These are phyloP conservation scores for Maniola hyperantus DNA, from an alignment of 2,888 invertebrate species.

Conservation along the genomic window DNA sequence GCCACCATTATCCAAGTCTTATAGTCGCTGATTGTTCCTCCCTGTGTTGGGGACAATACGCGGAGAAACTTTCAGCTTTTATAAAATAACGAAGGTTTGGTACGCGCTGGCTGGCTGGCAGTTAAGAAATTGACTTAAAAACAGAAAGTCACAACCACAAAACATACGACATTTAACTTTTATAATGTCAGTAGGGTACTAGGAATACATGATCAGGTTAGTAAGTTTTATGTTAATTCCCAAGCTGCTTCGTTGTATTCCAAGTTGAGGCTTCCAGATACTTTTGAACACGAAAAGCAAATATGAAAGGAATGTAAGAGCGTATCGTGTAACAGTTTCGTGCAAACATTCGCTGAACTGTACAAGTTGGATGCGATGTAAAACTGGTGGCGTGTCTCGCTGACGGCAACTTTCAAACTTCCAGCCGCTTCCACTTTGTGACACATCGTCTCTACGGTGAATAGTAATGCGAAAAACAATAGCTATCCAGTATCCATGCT, in stretches of 20 bases:
- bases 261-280: conserved; percentile 19
- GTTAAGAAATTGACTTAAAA: no score
- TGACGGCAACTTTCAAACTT: conserved; percentile 64
- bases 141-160: not conserved
- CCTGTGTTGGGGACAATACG: no score
- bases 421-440: conserved; percentile 38
- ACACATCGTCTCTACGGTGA: conserved; percentile 30
- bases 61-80: no score
- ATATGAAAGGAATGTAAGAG: conserved; percentile 49
- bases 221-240: conserved; percentile 19
- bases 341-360: conserved; percentile 60
- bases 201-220: conserved; percentile 19
- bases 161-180: not conserved
- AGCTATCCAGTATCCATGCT: not conserved
- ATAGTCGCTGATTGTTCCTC: no score
- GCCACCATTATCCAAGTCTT: no score
- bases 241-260: conserved; percentile 13
- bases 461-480: conserved; percentile 23
- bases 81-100: no score
- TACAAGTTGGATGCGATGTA: conserved; percentile 56
- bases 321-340: conserved; percentile 53
- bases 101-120: no score
- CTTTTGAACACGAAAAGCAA: conserved; percentile 37
- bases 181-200: conserved; percentile 14
- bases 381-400: conserved; percentile 58